Evolutionary conservation across 1,140 invertebrate genomes (phyloP).

Genomic region (Eupristina koningsbergeri): DNA sequence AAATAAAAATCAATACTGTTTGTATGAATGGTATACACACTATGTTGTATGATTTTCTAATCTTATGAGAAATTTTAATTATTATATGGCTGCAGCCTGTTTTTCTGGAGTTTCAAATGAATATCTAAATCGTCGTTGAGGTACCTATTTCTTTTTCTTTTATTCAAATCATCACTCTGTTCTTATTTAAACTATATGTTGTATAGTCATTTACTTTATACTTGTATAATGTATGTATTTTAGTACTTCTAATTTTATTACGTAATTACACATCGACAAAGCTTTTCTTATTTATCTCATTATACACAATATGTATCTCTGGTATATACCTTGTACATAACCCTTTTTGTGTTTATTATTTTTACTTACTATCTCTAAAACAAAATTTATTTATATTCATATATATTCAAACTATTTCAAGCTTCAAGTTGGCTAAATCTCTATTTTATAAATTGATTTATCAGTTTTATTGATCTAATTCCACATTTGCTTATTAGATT

Average conservation of each 20-base stretch:
- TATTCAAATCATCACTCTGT: conserved; percentile 27
- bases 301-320: not conserved
- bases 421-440: not conserved
- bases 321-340: not conserved
- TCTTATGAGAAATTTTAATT: conserved; percentile 71
- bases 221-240: not conserved
- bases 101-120: conserved; percentile 78
- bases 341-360: not conserved
- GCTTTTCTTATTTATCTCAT: not conserved
- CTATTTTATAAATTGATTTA: not conserved
- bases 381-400: no score
- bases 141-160: conserved; percentile 40
- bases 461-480: conserved; percentile 7
- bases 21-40: not conserved
- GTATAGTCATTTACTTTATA: conserved; percentile 38
- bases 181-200: conserved; percentile 40
- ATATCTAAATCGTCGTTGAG: conserved; percentile 65
- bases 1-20: not conserved
- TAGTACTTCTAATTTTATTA: conserved; percentile 7
- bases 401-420: not conserved
- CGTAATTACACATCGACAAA: conserved; percentile 10
- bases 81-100: conserved; percentile 77
- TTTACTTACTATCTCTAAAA: not conserved
- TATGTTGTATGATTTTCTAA: conserved; percentile 62
- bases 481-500: not conserved